Evolutionary conservation across 1,140 invertebrate genomes (phyloP).

Genomic region (Zeugodacus cucurbitae): DNA sequence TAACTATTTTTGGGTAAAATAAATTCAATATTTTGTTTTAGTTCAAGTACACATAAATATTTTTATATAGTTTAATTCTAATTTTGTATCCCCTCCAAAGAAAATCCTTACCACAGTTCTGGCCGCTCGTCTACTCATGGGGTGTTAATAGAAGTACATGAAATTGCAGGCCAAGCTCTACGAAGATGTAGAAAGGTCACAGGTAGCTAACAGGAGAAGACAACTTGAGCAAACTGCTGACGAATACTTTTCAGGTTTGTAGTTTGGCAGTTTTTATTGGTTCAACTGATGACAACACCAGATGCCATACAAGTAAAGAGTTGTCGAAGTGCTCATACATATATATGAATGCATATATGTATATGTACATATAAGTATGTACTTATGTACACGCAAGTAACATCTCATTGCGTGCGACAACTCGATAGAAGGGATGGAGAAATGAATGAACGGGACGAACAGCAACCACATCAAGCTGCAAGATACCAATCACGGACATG

Average conservation of each 20-base stretch:
- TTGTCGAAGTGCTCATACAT: background rate
- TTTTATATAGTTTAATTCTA: too few relatives aligned
- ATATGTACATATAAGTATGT: background rate
- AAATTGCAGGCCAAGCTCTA: constrained; percentile 25
- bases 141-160: constrained; percentile 47
- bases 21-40: too few relatives aligned
- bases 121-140: background rate
- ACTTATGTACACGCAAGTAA: background rate
- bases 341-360: background rate
- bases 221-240: constrained; percentile 55
- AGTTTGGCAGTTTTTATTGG: constrained; percentile 53
- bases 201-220: constrained; percentile 1
- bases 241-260: constrained; percentile 53
- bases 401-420: background rate
- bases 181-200: constrained; percentile 39
- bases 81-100: too few relatives aligned
- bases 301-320: background rate
- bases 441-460: background rate
- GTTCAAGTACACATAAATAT: too few relatives aligned
- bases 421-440: background rate
- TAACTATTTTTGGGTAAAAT: too few relatives aligned
- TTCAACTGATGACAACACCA: constrained; percentile 47
- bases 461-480: background rate
- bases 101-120: too few relatives aligned
- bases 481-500: too few relatives aligned